A percentile compares a stretch with the other conserved stretches of the same genome.
Evolutionary conservation across 2,888 invertebrate genomes (phyloP).

Genomic region (Scrobipalpa costella): DNA sequence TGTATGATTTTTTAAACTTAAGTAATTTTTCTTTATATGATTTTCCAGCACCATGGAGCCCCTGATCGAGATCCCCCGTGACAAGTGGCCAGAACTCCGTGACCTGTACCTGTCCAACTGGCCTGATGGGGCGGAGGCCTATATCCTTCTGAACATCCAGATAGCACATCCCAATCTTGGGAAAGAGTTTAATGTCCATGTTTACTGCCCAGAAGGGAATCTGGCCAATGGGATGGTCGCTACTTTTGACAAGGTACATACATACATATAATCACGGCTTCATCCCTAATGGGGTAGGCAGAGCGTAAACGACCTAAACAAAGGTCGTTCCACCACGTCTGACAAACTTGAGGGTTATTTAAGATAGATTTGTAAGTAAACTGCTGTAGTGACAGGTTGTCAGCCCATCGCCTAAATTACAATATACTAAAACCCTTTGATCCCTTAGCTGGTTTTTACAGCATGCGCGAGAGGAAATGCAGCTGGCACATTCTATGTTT

Average conservation of each 20-base stretch:
- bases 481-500: too few relatives aligned
- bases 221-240: slow-evolving; percentile 46
- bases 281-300: too few relatives aligned
- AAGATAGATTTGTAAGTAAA: too few relatives aligned
- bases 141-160: slow-evolving; percentile 39
- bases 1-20: too few relatives aligned
- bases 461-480: too few relatives aligned
- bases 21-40: neutral
- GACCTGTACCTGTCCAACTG: slow-evolving; percentile 39
- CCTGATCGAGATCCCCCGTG: slow-evolving; percentile 37
- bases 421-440: too few relatives aligned
- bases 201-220: slow-evolving; percentile 47
- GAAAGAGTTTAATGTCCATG: slow-evolving; percentile 39
- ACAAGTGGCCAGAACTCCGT: slow-evolving; percentile 41
- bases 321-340: too few relatives aligned
- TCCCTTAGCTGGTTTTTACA: too few relatives aligned
- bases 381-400: too few relatives aligned
- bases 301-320: too few relatives aligned
- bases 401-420: too few relatives aligned
- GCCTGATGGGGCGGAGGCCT: slow-evolving; percentile 42
- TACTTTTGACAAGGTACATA: neutral
- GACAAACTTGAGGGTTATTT: too few relatives aligned
- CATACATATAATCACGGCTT: neutral
- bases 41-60: slow-evolving; percentile 22
- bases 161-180: slow-evolving; percentile 38